Conservation (phyloP, 2,113 vertebrate species). For the Struthidea cinerea region DNA sequence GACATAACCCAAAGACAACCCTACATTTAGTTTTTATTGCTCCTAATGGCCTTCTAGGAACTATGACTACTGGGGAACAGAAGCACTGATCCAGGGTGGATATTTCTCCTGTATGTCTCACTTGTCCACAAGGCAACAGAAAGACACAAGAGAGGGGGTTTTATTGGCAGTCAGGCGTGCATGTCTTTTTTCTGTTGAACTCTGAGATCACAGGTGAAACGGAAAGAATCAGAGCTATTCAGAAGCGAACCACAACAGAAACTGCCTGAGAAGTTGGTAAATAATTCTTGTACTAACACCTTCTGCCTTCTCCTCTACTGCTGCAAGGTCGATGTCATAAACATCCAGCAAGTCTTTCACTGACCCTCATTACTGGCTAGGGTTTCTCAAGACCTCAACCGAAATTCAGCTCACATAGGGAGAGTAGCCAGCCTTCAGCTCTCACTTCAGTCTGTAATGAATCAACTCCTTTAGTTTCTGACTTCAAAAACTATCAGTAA, state of each 20-base stretch:
- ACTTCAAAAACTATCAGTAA: background rate
- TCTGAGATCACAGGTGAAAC: background rate
- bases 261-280: background rate
- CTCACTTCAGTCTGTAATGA: background rate
- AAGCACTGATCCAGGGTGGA: background rate
- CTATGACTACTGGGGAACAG: background rate
- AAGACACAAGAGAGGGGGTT: background rate
- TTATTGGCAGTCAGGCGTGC: background rate
- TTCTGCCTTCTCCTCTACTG: background rate
- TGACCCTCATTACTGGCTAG: background rate
- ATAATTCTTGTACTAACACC: background rate
- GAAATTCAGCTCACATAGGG: background rate
- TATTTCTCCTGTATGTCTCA: background rate
- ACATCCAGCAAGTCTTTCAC: background rate
- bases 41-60: background rate
- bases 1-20: background rate
- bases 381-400: background rate
- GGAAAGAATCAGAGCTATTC: background rate
- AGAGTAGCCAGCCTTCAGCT: background rate
- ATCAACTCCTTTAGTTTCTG: background rate
- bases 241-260: background rate
- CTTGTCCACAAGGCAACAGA: background rate
- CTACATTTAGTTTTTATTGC: background rate
- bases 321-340: background rate
- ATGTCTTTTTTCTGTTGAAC: background rate